These are phyloP conservation scores for Liopterus haemorrhoidalis DNA, from an alignment of 2,888 invertebrate species.

Conservation along the genomic window DNA sequence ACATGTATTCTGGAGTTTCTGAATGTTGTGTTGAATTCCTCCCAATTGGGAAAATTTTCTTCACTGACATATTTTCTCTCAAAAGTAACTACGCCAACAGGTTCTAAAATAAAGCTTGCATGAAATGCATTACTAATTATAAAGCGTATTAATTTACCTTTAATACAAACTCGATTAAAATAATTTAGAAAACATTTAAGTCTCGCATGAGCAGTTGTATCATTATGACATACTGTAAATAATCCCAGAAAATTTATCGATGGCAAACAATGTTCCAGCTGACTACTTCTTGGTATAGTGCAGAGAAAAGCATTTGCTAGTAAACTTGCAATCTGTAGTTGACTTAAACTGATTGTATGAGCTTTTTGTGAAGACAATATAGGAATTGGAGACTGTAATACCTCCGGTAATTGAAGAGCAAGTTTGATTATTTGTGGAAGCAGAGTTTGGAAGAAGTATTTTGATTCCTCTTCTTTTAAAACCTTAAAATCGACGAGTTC, in stretches of 20 bases:
- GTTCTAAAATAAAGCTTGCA: no score
- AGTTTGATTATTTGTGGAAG: constrained; percentile 73
- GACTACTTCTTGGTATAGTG: constrained; percentile 85
- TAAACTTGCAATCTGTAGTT: constrained; percentile 77
- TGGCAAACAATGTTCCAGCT: no score
- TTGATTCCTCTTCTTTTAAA: constrained; percentile 63
- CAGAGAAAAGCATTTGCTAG: constrained; percentile 94
- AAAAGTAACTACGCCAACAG: constrained; percentile 76
- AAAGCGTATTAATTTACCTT: constrained; percentile 54
- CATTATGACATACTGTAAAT: no score
- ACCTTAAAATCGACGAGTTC: no score
- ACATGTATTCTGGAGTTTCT: constrained; percentile 63
- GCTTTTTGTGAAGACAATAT: constrained; percentile 61
- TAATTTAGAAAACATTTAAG: constrained; percentile 85
- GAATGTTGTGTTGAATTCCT: constrained; percentile 50
- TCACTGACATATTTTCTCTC: constrained; percentile 60
- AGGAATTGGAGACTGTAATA: constrained; percentile 76
- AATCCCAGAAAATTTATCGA: no score
- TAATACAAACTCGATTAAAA: constrained; percentile 69
- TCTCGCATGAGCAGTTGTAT: constrained; percentile 73
- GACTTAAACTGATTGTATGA: constrained; percentile 57
- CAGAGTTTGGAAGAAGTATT: constrained; percentile 63
- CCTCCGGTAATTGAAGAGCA: constrained; percentile 69
- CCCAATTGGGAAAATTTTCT: constrained; percentile 61
- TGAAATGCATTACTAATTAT: no score